Evolutionary conservation across 2,113 vertebrate genomes (phyloP).

Genomic region (Myotis brandtii): DNA sequence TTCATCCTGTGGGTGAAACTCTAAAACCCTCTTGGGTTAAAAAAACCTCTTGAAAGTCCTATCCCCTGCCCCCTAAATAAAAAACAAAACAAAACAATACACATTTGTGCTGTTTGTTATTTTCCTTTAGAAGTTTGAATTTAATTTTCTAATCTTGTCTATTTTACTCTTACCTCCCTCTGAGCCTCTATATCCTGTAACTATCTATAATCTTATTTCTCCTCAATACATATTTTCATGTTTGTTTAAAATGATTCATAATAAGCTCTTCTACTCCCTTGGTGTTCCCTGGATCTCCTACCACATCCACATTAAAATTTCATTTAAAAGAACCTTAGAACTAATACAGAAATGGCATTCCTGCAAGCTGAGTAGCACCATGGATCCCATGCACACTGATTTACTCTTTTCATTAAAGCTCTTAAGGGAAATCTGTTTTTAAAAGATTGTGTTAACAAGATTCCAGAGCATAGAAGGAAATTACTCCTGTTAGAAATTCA

Average conservation of each 20-base stretch:
- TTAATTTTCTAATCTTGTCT: neutral
- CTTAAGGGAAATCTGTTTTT: conserved; percentile 45
- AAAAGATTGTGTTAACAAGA: conserved; percentile 28
- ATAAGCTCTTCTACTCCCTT: neutral
- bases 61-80: neutral
- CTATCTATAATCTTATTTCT: conserved; percentile 37
- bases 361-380: neutral
- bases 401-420: conserved; percentile 40
- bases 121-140: conserved; percentile 44
- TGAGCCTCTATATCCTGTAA: neutral
- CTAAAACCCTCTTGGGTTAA: neutral
- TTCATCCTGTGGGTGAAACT: neutral
- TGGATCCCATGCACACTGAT: neutral
- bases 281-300: neutral
- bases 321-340: neutral
- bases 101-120: neutral
- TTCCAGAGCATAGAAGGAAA: neutral
- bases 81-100: neutral
- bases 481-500: neutral
- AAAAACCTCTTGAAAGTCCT: neutral
- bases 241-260: conserved; percentile 42
- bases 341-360: neutral
- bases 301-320: neutral
- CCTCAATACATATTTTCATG: neutral
- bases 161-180: neutral